Percentiles rank a stretch among this genome's conserved stretches.
Evolutionary conservation across 2,113 vertebrate genomes (phyloP).

Genomic region (Semnornis frantzii): DNA sequence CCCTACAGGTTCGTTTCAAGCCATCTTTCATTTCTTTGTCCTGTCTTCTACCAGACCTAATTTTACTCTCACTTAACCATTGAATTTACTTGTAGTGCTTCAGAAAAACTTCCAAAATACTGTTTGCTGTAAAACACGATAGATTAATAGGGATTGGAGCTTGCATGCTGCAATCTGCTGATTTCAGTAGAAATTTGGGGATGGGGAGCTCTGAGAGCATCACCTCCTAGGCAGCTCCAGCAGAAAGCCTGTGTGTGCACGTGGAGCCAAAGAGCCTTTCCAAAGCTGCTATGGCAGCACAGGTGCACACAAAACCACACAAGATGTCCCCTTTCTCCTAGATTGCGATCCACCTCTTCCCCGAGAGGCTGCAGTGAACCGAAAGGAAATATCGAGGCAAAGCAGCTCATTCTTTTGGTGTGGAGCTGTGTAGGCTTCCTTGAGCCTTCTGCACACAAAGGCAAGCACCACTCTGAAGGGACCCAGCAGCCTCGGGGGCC

Average conservation of each 20-base stretch:
- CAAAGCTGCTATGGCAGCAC: neutral
- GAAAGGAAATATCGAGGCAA: conserved; percentile 46
- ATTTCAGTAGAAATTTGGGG: neutral
- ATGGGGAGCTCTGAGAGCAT: neutral
- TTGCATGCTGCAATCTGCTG: neutral
- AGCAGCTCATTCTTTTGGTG: conserved; percentile 5
- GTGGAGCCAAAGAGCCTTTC: neutral
- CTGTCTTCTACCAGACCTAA: neutral
- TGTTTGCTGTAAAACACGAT: neutral
- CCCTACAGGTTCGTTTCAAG: neutral
- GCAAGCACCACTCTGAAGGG: neutral
- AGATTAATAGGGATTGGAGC: neutral
- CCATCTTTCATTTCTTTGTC: neutral
- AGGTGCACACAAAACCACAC: neutral
- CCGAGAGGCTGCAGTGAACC: conserved; percentile 20
- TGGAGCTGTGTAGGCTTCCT: conserved; percentile 11
- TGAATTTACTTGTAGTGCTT: neutral
- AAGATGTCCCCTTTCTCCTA: conserved; percentile 49
- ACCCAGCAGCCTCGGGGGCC: neutral
- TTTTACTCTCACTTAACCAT: neutral
- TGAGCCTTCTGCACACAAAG: conserved; percentile 20
- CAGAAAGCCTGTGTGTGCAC: neutral
- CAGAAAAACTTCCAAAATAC: neutral
- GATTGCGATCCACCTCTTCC: conserved; percentile 20
- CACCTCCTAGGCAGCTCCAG: neutral